Evolutionary conservation across 2,888 invertebrate genomes (phyloP).

Genomic region (Cancer borealis): DNA sequence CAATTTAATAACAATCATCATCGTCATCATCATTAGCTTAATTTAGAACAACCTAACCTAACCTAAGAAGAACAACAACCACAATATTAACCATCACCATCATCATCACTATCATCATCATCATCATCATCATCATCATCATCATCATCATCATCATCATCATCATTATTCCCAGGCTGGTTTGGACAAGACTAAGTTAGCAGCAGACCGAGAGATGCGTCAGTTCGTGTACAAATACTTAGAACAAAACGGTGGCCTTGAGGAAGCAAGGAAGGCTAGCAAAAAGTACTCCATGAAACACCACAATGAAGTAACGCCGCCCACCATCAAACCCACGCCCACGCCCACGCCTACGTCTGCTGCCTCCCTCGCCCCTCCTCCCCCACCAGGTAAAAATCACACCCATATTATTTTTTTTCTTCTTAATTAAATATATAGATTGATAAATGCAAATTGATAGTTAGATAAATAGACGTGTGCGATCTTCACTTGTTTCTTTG

Average conservation of each 20-base stretch:
- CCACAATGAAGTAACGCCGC: neutral
- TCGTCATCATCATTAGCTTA: neutral
- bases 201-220: conserved; percentile 91
- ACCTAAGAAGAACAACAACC: neutral
- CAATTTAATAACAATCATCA: neutral
- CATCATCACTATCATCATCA: neutral
- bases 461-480: neutral
- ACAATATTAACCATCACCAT: neutral
- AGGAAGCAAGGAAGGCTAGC: conserved; percentile 86
- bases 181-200: conserved; percentile 85
- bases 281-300: conserved; percentile 51
- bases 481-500: neutral
- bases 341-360: conserved; percentile 50
- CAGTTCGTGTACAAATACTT: conserved; percentile 97
- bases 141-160: neutral
- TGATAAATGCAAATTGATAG: neutral
- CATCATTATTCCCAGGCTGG: conserved; percentile 42
- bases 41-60: too few species aligned
- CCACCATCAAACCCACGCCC: neutral
- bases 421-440: neutral
- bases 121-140: neutral
- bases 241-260: conserved; percentile 90
- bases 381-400: neutral
- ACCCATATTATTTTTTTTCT: neutral
- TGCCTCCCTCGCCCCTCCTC: conserved; percentile 2